Evolutionary conservation across 1,140 invertebrate species (phyloP).

Genomic region (Zaprionus ornatus): DNA sequence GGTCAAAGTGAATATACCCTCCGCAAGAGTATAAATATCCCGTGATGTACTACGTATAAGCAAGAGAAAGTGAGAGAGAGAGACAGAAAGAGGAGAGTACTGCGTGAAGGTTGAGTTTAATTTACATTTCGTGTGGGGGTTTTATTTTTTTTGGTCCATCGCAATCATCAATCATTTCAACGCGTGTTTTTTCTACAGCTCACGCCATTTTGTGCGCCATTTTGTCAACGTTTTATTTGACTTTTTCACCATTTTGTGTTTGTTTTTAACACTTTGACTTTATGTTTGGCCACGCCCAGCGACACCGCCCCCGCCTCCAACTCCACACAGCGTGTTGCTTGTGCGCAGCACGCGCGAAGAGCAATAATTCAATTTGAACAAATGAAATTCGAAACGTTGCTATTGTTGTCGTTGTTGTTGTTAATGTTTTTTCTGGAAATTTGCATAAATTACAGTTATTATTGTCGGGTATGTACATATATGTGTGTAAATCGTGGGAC

Average conservation of each 20-base stretch:
- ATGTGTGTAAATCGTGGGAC: background rate
- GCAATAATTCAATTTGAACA: conserved; percentile 45
- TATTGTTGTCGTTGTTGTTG: background rate
- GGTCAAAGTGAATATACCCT: too few species aligned
- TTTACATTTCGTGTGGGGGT: conserved; percentile 22
- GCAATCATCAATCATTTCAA: conserved; percentile 34
- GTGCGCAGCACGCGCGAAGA: background rate
- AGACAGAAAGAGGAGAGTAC: background rate
- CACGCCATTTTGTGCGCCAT: conserved; percentile 58
- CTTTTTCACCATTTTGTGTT: background rate
- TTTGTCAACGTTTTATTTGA: conserved; percentile 31
- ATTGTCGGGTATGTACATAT: background rate
- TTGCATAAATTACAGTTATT: conserved; percentile 30
- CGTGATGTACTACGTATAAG: background rate
- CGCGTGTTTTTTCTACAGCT: background rate
- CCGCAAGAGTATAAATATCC: background rate
- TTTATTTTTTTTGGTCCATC: background rate
- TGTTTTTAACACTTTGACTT: conserved; percentile 1
- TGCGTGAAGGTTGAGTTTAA: background rate
- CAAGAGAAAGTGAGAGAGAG: background rate
- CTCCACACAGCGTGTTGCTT: background rate
- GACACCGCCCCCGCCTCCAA: background rate
- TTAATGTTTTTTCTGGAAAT: conserved; percentile 9
- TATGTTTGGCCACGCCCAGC: background rate
- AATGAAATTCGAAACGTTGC: conserved; percentile 24